Conservation (phyloP, 2,797 vertebrate species). For the Hoplostethus atlanticus region DNA sequence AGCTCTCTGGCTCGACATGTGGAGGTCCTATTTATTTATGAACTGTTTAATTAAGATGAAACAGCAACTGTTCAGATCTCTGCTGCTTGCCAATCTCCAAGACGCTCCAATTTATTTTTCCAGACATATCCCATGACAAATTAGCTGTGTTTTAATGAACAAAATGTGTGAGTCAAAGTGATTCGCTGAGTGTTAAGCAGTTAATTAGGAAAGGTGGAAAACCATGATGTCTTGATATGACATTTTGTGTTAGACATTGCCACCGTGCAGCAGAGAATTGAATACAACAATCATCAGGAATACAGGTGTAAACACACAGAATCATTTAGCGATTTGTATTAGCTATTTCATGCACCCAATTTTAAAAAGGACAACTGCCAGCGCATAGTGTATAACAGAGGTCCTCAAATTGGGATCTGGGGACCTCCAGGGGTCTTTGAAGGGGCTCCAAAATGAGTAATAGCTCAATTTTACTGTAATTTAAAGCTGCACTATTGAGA, state of each 20-base stretch:
- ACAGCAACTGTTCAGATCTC: constrained; percentile 58
- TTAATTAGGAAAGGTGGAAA: constrained; percentile 63
- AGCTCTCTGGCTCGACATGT: constrained; percentile 45
- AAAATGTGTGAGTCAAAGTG: constrained; percentile 66
- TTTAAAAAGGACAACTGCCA: no score
- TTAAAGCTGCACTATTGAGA: no score
- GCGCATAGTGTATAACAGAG: no score
- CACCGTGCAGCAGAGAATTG: neutral
- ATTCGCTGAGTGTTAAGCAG: constrained; percentile 59
- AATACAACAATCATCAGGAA: neutral
- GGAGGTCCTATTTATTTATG: constrained; percentile 67
- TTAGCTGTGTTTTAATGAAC: constrained; percentile 74
- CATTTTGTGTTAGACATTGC: constrained; percentile 15
- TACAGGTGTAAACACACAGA: neutral
- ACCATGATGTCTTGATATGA: constrained; percentile 30
- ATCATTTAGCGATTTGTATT: no score
- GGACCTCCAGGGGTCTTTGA: no score
- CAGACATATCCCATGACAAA: constrained; percentile 66
- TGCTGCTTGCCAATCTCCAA: constrained; percentile 51
- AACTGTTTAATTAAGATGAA: constrained; percentile 76
- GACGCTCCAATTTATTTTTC: constrained; percentile 66
- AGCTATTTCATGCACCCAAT: no score
- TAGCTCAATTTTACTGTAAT: no score
- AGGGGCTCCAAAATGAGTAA: no score
- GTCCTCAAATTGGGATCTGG: no score